Conservation (phyloP, 2,113 vertebrate species). For the Pimephales promelas region DNA sequence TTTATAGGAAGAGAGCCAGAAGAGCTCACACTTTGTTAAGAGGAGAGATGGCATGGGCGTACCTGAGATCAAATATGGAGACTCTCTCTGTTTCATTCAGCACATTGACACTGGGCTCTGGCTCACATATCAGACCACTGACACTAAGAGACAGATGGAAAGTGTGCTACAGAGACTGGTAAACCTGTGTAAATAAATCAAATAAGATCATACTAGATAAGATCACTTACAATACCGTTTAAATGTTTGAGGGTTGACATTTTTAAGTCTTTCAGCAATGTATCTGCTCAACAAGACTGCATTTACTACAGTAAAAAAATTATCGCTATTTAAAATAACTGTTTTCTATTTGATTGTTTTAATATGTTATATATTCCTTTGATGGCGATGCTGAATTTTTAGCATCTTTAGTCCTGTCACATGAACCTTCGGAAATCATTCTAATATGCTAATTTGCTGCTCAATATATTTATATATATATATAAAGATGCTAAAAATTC, state of each 20-base stretch:
- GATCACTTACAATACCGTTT: not conserved
- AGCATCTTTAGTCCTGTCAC: too few species aligned
- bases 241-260: too few species aligned
- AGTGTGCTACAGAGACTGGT: constrained; percentile 33
- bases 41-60: constrained; percentile 89
- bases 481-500: too few species aligned
- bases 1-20: constrained; percentile 68
- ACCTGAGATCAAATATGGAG: constrained; percentile 94
- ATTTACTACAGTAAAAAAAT: too few species aligned
- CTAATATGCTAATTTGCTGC: not conserved
- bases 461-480: not conserved
- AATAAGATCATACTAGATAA: not conserved
- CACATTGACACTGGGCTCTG: constrained; percentile 89
- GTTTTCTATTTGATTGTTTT: too few species aligned
- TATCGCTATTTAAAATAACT: too few species aligned
- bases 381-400: too few species aligned
- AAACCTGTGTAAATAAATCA: not conserved
- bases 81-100: constrained; percentile 91
- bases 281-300: too few species aligned
- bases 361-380: too few species aligned
- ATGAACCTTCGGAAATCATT: not conserved
- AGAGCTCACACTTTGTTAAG: constrained; percentile 79
- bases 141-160: constrained; percentile 80
- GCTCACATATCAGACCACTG: constrained; percentile 89
- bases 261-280: too few species aligned